phyloP scores from a whole-genome alignment of 2,113 vertebrate species.

The Aphelocoma coerulescens region DNA sequence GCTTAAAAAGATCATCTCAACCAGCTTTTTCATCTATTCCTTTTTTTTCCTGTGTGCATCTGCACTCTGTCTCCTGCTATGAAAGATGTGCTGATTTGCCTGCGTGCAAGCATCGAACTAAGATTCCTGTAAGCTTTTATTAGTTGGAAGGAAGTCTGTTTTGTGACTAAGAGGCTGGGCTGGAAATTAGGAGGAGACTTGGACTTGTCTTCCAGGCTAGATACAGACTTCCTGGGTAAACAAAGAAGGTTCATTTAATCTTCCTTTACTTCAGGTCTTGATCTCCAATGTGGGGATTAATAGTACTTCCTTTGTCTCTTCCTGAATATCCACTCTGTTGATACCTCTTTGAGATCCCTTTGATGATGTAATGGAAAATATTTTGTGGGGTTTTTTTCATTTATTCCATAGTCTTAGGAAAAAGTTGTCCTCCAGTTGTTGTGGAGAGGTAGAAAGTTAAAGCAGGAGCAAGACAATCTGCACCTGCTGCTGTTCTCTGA shows the following conservation, averaged over 20 bases:
- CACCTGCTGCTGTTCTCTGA: neutral
- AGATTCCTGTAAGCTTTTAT: slow-evolving; percentile 11
- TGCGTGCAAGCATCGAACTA: neutral
- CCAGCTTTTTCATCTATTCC: neutral
- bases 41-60: neutral
- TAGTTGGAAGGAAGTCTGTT: neutral
- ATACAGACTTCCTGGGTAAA: neutral
- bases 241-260: neutral
- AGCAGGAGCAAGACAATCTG: neutral
- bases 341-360: neutral
- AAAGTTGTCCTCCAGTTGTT: neutral
- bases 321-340: neutral
- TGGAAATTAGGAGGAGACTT: neutral
- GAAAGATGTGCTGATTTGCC: neutral
- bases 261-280: neutral
- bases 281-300: neutral
- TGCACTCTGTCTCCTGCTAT: neutral
- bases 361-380: neutral
- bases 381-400: accelerated
- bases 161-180: neutral
- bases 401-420: neutral
- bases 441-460: neutral
- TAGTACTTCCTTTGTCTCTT: slow-evolving; percentile 2
- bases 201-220: neutral
- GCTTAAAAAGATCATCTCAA: neutral